Evolutionary conservation across 2,113 vertebrate genomes (phyloP).

Genomic region (Tapirus terrestris): DNA sequence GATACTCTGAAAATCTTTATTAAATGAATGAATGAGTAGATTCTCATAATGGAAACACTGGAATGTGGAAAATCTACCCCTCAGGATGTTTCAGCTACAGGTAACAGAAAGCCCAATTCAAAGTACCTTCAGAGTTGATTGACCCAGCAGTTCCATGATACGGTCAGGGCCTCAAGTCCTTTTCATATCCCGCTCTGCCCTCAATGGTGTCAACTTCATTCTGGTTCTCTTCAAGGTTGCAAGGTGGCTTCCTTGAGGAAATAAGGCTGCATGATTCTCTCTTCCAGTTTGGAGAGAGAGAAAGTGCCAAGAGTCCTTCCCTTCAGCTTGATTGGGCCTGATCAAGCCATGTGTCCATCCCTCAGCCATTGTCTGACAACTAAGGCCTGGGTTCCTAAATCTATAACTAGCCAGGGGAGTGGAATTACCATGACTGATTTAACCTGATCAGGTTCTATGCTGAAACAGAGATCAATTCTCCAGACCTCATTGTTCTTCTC

Average conservation of each 20-base stretch:
- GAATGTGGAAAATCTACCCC: background rate
- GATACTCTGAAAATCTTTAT: background rate
- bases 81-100: background rate
- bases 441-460: background rate
- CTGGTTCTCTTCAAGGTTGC: background rate
- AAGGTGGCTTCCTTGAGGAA: background rate
- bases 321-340: background rate
- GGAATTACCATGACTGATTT: background rate
- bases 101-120: background rate
- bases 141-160: background rate
- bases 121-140: background rate
- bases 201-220: background rate
- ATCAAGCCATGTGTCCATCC: background rate
- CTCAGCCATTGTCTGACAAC: background rate
- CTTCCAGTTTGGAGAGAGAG: background rate
- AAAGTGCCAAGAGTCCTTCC: background rate
- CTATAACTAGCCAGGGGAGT: background rate
- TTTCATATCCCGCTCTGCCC: background rate
- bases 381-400: background rate
- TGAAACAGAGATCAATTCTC: background rate
- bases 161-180: rapidly evolving
- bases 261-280: background rate
- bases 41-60: background rate
- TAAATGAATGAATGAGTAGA: background rate
- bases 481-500: background rate